These are phyloP conservation scores for Zoanthus sociatus DNA, from an alignment of 92 coral and sea anemone species.

Conservation along the genomic window DNA sequence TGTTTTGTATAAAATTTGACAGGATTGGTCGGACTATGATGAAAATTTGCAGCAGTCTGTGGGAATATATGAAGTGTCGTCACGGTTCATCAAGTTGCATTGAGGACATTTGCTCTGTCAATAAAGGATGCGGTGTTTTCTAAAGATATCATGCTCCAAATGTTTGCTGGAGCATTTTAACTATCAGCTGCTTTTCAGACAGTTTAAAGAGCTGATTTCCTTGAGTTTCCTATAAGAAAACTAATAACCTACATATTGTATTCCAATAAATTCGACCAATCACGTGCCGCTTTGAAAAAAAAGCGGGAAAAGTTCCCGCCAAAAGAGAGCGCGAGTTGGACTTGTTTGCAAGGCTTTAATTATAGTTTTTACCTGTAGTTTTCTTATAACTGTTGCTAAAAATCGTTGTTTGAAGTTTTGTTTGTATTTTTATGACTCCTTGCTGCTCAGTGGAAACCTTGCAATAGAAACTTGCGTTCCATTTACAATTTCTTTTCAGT, in stretches of 20 bases:
- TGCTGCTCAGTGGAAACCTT: no score
- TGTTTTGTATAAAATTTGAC: background rate
- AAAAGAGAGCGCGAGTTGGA: background rate
- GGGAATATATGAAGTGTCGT: slow-evolving; percentile 91
- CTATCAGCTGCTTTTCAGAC: background rate
- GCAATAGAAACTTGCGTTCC: no score
- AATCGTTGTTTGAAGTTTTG: background rate
- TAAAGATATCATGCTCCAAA: background rate
- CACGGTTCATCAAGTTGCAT: slow-evolving; percentile 79
- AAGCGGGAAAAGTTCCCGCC: background rate
- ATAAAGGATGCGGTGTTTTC: background rate
- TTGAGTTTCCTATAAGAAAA: background rate
- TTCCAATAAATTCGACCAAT: background rate
- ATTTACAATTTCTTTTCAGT: no score
- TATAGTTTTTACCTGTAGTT: background rate
- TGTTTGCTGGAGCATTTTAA: background rate
- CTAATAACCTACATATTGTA: background rate
- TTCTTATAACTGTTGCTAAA: background rate
- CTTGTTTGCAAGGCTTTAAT: no score
- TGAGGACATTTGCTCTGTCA: background rate
- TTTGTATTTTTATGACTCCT: background rate
- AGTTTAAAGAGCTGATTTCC: background rate
- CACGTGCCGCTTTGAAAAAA: background rate
- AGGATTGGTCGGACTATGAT: slow-evolving; percentile 99
- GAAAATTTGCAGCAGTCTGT: slow-evolving; percentile 81